Conservation (phyloP, 2,113 vertebrate genomes). For the Ochotona princeps region DNA sequence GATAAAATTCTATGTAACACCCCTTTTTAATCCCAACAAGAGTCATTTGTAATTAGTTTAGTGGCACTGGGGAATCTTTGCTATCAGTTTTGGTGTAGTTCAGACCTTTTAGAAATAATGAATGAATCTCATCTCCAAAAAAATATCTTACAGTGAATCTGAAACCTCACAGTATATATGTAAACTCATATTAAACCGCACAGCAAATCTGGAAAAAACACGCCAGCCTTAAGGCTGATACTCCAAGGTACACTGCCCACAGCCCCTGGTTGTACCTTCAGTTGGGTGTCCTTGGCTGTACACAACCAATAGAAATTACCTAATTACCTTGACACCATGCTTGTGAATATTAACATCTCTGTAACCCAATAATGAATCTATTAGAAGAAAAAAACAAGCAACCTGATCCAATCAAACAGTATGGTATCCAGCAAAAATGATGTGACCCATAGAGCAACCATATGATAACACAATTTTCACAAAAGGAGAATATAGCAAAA, state of each 20-base stretch:
- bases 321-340: neutral
- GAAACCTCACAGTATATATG: no score
- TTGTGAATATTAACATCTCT: neutral
- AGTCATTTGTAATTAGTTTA: neutral
- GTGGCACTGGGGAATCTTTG: neutral
- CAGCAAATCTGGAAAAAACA: neutral
- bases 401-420: neutral
- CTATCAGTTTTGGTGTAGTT: neutral
- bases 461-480: neutral
- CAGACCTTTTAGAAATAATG: neutral
- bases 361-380: neutral
- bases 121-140: neutral
- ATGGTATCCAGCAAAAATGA: neutral
- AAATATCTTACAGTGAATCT: no score
- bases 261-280: neutral
- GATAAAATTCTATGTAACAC: neutral
- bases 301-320: neutral
- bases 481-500: slow-evolving; percentile 23
- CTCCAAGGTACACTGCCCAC: neutral
- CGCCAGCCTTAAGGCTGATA: neutral
- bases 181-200: neutral
- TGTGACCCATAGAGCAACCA: neutral
- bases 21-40: neutral
- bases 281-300: neutral
- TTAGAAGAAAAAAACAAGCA: neutral